These are phyloP conservation scores for Drosophila kurseongensis DNA, from an alignment of 1,140 invertebrate genomes.

Conservation along the genomic window DNA sequence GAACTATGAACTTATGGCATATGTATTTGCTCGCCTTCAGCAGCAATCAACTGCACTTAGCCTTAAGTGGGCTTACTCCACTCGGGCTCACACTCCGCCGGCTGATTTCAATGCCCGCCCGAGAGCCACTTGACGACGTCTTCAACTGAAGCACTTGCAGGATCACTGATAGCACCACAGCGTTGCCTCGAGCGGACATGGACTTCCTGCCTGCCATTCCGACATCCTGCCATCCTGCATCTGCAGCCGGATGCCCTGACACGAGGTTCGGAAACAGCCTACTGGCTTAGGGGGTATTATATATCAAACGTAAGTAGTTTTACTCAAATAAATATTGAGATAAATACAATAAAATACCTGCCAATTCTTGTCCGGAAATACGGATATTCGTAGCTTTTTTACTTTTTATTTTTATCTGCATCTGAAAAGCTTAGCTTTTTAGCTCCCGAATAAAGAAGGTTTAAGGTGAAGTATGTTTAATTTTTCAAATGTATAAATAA, in stretches of 20 bases:
- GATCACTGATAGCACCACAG: conserved; percentile 36
- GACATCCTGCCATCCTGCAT: conserved; percentile 13
- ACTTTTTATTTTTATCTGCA: neutral
- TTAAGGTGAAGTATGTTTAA: too few relatives aligned
- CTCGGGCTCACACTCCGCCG: conserved; percentile 2
- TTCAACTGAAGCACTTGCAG: conserved; percentile 37
- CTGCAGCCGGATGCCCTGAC: conserved; percentile 24
- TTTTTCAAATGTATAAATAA: too few relatives aligned
- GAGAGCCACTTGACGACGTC: conserved; percentile 38
- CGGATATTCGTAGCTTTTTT: neutral
- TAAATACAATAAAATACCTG: neutral
- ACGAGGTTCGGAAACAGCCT: conserved; percentile 22
- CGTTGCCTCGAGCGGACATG: conserved; percentile 20
- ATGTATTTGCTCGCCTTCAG: conserved; percentile 62
- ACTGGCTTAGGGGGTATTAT: neutral
- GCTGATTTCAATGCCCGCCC: conserved; percentile 51
- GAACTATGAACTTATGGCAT: conserved; percentile 53
- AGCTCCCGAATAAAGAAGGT: too few relatives aligned
- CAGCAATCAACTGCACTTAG: conserved; percentile 67
- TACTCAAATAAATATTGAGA: neutral
- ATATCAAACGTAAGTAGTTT: neutral
- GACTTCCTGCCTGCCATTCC: conserved; percentile 29
- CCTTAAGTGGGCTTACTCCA: conserved; percentile 39
- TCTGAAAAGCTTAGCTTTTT: too few relatives aligned
- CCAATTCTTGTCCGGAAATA: neutral